A percentile compares a stretch with the other conserved stretches of the same genome.
These are phyloP conservation scores for Promerops cafer DNA, from an alignment of 2,113 vertebrate species.

Conservation along the genomic window DNA sequence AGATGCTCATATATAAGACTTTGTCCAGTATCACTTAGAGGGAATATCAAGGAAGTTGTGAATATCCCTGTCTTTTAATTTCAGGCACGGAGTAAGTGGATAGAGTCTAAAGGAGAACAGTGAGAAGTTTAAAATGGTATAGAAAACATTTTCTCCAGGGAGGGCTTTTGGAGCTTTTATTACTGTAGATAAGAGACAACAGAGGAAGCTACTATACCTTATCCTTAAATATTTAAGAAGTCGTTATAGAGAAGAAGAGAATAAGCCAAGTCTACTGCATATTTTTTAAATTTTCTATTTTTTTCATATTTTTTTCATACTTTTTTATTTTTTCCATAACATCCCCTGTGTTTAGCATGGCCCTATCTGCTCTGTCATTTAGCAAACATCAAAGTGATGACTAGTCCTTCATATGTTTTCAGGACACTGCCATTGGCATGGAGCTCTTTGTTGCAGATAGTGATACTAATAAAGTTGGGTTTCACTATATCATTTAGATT, in stretches of 20 bases:
- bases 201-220: neutral
- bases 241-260: neutral
- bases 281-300: no score
- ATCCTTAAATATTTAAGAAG: neutral
- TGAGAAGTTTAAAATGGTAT: neutral
- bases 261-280: neutral
- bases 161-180: neutral
- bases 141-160: neutral
- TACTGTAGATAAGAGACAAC: neutral
- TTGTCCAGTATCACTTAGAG: neutral
- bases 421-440: neutral
- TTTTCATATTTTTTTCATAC: no score
- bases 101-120: neutral
- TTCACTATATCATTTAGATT: constrained; percentile 50
- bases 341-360: neutral
- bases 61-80: neutral
- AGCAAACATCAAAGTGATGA: neutral
- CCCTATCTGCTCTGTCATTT: neutral
- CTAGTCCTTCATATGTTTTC: neutral
- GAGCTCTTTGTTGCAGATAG: neutral
- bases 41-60: neutral
- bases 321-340: neutral
- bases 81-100: neutral
- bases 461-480: neutral
- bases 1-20: neutral